These are phyloP conservation scores for Bombus waltoni DNA, from an alignment of 1,140 invertebrate species.

Conservation along the genomic window DNA sequence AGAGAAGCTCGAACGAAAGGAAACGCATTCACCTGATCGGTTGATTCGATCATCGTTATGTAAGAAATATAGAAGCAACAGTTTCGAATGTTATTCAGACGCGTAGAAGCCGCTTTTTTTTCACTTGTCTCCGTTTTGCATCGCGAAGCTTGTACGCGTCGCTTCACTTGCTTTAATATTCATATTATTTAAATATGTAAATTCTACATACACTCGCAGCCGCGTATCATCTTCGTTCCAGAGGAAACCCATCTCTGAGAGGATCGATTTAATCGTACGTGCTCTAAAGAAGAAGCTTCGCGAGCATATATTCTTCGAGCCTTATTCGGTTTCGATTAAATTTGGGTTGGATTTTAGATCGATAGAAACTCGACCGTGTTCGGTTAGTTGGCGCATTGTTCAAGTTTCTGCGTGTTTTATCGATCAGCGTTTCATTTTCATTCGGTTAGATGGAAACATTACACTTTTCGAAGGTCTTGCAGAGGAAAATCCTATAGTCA, in stretches of 20 bases:
- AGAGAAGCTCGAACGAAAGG: neutral
- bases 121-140: neutral
- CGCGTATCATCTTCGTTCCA: neutral
- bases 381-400: neutral
- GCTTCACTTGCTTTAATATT: neutral
- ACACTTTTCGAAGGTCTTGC: neutral
- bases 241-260: neutral
- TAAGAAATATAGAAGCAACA: neutral
- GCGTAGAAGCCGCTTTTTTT: neutral
- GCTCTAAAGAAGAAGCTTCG: neutral
- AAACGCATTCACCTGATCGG: too few relatives aligned
- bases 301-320: neutral
- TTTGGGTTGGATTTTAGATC: neutral
- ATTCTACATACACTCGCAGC: neutral
- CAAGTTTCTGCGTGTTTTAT: neutral
- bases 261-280: neutral
- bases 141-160: neutral
- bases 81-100: neutral
- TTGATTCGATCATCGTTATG: too few relatives aligned
- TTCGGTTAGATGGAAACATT: neutral
- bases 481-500: neutral
- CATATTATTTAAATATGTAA: slow-evolving; percentile 14
- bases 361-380: neutral
- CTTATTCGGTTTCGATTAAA: neutral
- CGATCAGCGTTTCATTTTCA: neutral